A percentile compares a stretch with the other conserved stretches of the same genome.
These are phyloP conservation scores for Drosophila affinis DNA, from an alignment of 2,888 invertebrate genomes.

Conservation along the genomic window DNA sequence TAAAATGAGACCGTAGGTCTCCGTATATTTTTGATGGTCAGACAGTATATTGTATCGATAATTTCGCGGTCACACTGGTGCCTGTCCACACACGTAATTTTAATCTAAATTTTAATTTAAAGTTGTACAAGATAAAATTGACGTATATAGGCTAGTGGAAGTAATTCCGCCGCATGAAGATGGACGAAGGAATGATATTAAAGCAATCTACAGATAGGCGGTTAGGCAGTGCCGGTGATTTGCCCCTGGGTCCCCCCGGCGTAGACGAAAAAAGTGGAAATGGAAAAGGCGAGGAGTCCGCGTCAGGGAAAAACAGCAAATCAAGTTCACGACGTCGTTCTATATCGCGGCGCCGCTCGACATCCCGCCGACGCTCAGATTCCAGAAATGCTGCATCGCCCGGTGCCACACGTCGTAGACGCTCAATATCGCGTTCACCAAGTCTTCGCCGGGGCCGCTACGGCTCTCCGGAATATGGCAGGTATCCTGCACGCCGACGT, in stretches of 20 bases:
- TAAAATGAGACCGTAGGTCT: too few relatives aligned
- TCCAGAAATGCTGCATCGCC: constrained; percentile 70
- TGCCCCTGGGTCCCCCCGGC: constrained; percentile 82
- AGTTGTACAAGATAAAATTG: constrained; percentile 1
- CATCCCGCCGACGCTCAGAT: constrained; percentile 70
- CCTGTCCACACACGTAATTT: constrained; percentile 1
- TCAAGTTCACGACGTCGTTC: constrained; percentile 63
- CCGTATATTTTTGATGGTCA: too few relatives aligned
- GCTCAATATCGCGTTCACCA: constrained; percentile 80
- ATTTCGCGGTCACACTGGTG: neutral
- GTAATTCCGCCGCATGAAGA: constrained; percentile 48
- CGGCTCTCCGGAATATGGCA: constrained; percentile 78
- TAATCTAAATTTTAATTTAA: neutral
- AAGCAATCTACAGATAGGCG: constrained; percentile 79
- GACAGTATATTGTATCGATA: too few relatives aligned
- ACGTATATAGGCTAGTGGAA: constrained; percentile 29
- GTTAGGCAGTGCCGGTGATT: constrained; percentile 67
- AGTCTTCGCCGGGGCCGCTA: constrained; percentile 76
- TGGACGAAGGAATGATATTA: constrained; percentile 81
- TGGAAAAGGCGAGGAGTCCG: constrained; percentile 57
- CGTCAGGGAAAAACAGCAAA: constrained; percentile 50
- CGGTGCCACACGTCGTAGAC: constrained; percentile 74
- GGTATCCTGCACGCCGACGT: constrained; percentile 72
- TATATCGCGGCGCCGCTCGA: constrained; percentile 49
- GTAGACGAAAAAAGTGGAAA: constrained; percentile 76